Base-by-base conservation (phyloP, 30 jellyfish, hydroid and myxozoan species). In the Hydra vulgaris region DNA sequence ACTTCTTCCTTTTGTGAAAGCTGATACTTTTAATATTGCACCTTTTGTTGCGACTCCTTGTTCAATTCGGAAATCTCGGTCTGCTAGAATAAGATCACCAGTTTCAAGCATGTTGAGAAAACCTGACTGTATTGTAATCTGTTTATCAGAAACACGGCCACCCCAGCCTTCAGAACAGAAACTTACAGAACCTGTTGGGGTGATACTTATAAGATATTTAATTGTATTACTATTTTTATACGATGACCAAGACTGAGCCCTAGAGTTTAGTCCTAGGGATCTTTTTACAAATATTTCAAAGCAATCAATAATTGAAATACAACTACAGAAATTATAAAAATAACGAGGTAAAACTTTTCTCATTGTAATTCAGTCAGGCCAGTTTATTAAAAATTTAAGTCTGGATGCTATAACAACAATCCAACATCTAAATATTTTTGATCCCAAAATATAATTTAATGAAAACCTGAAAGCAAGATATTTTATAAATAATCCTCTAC, bases 91-190 rank as follows among this genome's bases (percentile, higher is more conserved):
- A 40, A 40, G 61, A 40, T 40, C 61, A 40, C 61, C 12, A 40
- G 61, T 40, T 40, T 40, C 12, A 40, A 40, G 61, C 61, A 40
- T 40, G 61, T 40, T 40, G 61, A 40, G 61, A 40, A 40, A 40
- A 69, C 76, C 27, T 69, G 27, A 69, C 27, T 69, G 76, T 69
- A 24, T 69, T 69, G 76, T 69, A 24, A 21, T 69, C 26, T 69
- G 76, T 69, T 69, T 69, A 24, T 24, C 76, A 21, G 76, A 21
- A 69, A 40, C 61, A 40, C 61, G 61, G 61, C 61, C 61, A 40
- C 61, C 61, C 61, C 61, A 40, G 61, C 61, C 61, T 40, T 40
- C 61, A 40, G 61, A 40, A 40, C n/a, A n/a, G n/a, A n/a, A n/a
- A n/a, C n/a, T n/a, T n/a, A n/a, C 61, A 40, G 61, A 40, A 40